phyloP scores from a whole-genome alignment of 2,797 vertebrate species.

The Acanthornis magna region DNA sequence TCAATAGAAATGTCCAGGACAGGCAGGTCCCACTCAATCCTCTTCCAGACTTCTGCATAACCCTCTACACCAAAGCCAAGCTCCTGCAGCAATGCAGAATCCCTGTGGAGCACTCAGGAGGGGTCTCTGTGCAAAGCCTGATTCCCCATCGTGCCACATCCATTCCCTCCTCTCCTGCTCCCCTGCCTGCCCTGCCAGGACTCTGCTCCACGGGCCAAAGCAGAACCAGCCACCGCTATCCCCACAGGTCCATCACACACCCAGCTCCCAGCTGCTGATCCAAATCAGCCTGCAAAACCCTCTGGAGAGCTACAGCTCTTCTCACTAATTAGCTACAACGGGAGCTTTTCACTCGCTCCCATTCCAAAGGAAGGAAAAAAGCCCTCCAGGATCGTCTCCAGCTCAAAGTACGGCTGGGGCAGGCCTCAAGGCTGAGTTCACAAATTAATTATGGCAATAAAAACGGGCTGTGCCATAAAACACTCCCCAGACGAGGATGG shows the following conservation, averaged over 20 bases:
- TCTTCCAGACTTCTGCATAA: not conserved
- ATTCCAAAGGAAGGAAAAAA: not conserved
- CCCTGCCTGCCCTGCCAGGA: not conserved
- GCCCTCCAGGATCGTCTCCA: not conserved
- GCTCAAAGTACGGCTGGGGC: not conserved
- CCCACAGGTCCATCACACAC: not conserved
- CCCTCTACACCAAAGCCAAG: not conserved
- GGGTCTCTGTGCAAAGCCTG: not conserved
- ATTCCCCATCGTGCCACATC: not conserved
- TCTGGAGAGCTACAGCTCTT: not conserved
- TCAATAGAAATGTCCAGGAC: not conserved
- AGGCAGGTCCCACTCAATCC: not conserved
- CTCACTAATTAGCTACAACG: not conserved
- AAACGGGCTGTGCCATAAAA: constrained; percentile 4
- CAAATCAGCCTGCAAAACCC: not conserved
- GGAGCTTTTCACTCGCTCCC: not conserved
- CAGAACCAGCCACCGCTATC: not conserved
- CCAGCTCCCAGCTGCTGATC: not conserved
- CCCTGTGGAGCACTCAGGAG: accelerated
- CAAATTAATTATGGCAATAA: constrained; percentile 60
- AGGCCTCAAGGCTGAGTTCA: constrained; percentile 36
- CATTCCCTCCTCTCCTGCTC: not conserved
- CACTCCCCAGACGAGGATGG: not conserved
- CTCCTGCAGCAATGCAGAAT: not conserved
- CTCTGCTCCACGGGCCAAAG: accelerated